Evolutionary conservation across 2,113 vertebrate species (phyloP).

Genomic region (Chaetodon trifascialis): DNA sequence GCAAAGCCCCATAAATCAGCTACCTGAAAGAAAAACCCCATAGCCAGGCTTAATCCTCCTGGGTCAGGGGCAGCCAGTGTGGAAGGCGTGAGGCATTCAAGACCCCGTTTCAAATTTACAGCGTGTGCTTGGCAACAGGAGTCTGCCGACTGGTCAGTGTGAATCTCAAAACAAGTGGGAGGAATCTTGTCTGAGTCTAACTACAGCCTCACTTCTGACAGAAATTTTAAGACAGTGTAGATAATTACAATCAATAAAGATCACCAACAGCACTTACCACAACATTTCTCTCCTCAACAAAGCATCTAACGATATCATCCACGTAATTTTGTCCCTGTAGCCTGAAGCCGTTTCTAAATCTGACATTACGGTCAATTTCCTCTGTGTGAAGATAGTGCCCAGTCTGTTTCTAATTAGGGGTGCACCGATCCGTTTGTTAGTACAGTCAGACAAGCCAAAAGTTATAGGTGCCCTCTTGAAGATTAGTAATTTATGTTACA

Average conservation of each 20-base stretch:
- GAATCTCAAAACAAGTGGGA: constrained; percentile 44
- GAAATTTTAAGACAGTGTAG: constrained; percentile 47
- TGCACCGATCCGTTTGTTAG: neutral
- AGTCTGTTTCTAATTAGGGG: constrained; percentile 19
- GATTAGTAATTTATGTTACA: neutral
- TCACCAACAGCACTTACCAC: constrained; percentile 32
- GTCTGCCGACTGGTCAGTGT: constrained; percentile 33
- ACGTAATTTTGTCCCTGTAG: constrained; percentile 9
- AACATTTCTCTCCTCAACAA: constrained; percentile 47
- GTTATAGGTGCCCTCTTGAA: neutral
- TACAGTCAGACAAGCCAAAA: neutral
- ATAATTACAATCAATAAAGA: constrained; percentile 50
- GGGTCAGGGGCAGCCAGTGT: constrained; percentile 42
- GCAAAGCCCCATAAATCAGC: constrained; percentile 73
- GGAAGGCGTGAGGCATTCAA: constrained; percentile 43
- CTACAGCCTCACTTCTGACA: constrained; percentile 9
- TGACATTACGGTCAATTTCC: constrained; percentile 22
- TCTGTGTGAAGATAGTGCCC: constrained; percentile 13
- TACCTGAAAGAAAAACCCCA: constrained; percentile 64
- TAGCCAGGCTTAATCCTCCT: constrained; percentile 66
- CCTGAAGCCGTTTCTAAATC: constrained; percentile 27
- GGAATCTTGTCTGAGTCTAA: constrained; percentile 3
- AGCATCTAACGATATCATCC: constrained; percentile 14
- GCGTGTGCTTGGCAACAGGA: constrained; percentile 37
- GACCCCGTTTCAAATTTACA: constrained; percentile 49